phyloP scores from a whole-genome alignment of 2,797 vertebrate genomes.

The Diplodus puntazzo region DNA sequence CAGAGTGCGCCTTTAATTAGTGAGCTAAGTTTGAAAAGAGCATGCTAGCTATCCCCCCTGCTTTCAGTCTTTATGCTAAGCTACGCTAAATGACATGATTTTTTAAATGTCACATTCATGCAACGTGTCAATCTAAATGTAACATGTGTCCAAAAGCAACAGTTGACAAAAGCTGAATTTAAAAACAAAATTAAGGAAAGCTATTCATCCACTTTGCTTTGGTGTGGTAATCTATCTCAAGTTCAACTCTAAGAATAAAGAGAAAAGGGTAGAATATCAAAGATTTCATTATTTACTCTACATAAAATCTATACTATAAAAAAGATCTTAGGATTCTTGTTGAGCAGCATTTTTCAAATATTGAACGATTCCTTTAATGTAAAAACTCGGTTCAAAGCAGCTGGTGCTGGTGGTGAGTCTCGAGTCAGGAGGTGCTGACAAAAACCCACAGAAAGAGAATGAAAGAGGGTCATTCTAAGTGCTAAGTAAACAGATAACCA shows the following conservation, averaged over 20 bases:
- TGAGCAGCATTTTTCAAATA: background rate
- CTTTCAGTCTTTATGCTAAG: background rate
- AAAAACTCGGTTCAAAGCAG: background rate
- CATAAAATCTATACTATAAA: background rate
- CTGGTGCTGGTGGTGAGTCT: background rate
- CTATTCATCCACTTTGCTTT: too few species aligned
- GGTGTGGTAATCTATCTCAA: too few species aligned
- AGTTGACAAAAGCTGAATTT: too few species aligned
- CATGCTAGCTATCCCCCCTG: background rate
- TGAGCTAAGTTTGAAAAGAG: background rate
- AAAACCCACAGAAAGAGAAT: background rate
- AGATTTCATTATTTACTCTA: too few species aligned
- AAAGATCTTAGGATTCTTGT: too few species aligned
- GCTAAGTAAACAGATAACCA: background rate
- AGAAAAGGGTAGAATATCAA: too few species aligned
- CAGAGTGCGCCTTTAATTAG: background rate
- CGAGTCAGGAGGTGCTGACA: background rate
- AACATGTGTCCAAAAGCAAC: background rate
- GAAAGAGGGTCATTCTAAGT: background rate
- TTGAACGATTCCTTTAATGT: rapidly evolving
- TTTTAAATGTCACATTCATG: too few species aligned
- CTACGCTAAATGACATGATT: background rate
- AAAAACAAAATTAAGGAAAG: too few species aligned
- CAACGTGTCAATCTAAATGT: too few species aligned
- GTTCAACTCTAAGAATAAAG: too few species aligned